These are phyloP conservation scores for Germaria angustata DNA, from an alignment of 2,888 invertebrate genomes.

Conservation along the genomic window DNA sequence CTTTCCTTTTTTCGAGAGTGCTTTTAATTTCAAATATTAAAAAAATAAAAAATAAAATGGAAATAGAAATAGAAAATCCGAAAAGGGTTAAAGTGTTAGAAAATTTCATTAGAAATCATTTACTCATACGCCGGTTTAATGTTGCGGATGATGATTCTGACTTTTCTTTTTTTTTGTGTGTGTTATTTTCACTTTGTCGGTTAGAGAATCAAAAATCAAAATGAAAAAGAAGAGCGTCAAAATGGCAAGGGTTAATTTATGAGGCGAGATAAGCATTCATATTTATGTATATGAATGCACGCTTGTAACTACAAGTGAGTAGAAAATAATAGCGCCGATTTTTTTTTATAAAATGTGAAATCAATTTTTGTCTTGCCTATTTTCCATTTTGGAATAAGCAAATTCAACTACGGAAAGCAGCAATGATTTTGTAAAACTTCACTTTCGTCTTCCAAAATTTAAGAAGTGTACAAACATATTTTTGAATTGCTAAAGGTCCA, in stretches of 20 bases:
- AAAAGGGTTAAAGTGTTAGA: conserved; percentile 40
- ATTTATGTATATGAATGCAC: not conserved
- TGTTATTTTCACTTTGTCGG: conserved; percentile 23
- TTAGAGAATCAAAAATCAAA: conserved; percentile 27
- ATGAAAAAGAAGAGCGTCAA: conserved; percentile 26
- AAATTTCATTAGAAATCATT: conserved; percentile 17
- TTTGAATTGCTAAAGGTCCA: no score
- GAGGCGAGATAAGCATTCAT: conserved; percentile 75
- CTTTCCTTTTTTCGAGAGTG: conserved; percentile 17
- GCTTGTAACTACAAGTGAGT: not conserved
- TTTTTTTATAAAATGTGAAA: no score
- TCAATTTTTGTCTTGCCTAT: no score
- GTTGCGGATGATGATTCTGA: not conserved
- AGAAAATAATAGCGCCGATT: not conserved
- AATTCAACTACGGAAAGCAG: no score
- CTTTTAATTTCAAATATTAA: conserved; percentile 59
- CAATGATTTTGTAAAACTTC: no score
- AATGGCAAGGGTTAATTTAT: conserved; percentile 70
- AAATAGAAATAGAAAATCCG: conserved; percentile 31
- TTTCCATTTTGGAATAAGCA: no score
- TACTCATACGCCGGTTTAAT: not conserved
- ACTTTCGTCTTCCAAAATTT: no score
- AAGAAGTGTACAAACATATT: no score
- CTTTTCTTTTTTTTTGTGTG: conserved; percentile 35
- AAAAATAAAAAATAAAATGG: conserved; percentile 15